A percentile compares a stretch with the other conserved stretches of the same genome.
Conservation (phyloP, 2,113 vertebrate species). For the Gymnogyps californianus region DNA sequence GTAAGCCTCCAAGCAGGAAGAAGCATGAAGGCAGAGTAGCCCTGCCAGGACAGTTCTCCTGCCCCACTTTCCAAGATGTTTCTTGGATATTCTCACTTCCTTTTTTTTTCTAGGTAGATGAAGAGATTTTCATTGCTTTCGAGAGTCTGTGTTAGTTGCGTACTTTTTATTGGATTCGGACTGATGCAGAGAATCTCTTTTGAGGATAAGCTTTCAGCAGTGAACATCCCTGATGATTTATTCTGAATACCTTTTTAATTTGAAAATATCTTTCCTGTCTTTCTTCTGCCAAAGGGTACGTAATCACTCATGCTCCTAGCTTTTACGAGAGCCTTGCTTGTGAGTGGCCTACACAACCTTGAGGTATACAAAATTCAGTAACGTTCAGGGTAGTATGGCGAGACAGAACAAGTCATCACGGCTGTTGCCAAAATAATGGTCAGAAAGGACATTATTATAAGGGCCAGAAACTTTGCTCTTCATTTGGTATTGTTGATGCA, state of each 20-base stretch:
- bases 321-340: neutral
- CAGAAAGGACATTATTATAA: neutral
- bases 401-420: accelerated
- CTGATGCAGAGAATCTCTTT: neutral
- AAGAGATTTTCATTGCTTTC: neutral
- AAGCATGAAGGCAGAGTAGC: neutral
- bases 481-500: neutral
- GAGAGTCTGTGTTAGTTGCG: neutral
- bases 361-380: neutral
- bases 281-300: neutral
- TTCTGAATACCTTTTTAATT: neutral
- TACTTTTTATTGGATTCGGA: neutral
- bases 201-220: neutral
- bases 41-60: neutral
- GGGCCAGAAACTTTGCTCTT: neutral
- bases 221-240: neutral
- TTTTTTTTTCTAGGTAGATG: neutral
- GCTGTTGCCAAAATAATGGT: neutral
- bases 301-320: neutral
- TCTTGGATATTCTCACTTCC: neutral
- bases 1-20: neutral
- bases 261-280: neutral
- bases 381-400: accelerated
- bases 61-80: neutral
- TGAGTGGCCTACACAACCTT: neutral